Conservation (phyloP, 2,797 vertebrate genomes). For the Rhynchonycteris naso region DNA sequence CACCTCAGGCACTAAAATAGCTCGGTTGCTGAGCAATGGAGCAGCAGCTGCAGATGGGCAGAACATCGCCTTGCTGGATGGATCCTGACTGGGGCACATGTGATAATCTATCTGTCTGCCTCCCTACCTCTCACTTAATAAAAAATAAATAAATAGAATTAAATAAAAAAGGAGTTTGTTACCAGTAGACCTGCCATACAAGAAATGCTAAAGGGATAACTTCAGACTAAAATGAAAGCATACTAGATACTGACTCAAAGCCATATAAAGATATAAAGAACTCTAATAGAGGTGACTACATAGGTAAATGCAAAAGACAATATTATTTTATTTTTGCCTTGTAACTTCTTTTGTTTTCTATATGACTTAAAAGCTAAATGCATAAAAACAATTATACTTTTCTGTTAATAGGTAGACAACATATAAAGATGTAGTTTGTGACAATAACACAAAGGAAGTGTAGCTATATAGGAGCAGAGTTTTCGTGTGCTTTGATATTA, state of each 20-base stretch:
- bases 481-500: not conserved
- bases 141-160: no score
- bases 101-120: no score
- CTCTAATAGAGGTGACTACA: not conserved
- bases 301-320: not conserved
- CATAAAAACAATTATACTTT: not conserved
- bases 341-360: not conserved
- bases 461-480: not conserved
- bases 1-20: no score
- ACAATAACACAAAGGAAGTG: not conserved
- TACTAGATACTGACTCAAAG: not conserved
- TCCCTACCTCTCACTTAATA: no score
- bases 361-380: not conserved
- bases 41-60: no score
- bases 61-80: no score
- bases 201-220: not conserved
- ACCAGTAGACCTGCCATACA: not conserved
- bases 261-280: not conserved
- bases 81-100: no score
- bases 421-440: not conserved
- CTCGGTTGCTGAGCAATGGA: no score
- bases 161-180: not conserved
- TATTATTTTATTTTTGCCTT: conserved; percentile 9
- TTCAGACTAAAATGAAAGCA: not conserved
- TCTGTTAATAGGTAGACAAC: not conserved